A percentile compares a stretch with the other conserved stretches of the same genome.
phyloP scores from a whole-genome alignment of 2,113 vertebrate genomes.

The Geococcyx californianus region DNA sequence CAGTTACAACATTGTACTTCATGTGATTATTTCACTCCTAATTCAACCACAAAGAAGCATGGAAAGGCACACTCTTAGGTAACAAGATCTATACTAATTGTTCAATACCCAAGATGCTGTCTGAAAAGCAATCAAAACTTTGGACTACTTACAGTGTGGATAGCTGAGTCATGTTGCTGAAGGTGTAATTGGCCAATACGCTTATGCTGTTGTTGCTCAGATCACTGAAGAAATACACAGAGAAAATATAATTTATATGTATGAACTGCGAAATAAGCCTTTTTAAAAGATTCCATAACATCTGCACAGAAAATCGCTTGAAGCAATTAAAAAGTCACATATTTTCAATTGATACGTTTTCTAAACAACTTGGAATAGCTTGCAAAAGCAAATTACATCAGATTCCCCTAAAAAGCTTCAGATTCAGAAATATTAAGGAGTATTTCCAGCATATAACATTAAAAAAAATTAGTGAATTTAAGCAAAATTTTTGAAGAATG shows the following conservation, averaged over 20 bases:
- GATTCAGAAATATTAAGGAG: not conserved
- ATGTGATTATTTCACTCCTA: not conserved
- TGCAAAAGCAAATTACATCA: not conserved
- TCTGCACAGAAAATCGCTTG: not conserved
- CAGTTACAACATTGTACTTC: not conserved
- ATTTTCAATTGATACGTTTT: not conserved
- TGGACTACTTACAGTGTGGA: constrained; percentile 81
- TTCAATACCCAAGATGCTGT: not conserved
- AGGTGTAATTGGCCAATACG: constrained; percentile 85
- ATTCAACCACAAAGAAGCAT: not conserved
- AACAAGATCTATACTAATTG: not conserved
- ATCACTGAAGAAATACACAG: constrained; percentile 79
- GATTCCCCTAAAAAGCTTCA: not conserved
- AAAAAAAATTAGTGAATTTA: not conserved
- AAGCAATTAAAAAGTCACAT: not conserved
- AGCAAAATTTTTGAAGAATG: not conserved
- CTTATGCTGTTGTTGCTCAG: constrained; percentile 99
- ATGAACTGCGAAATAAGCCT: not conserved
- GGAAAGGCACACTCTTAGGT: not conserved
- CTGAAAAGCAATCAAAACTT: not conserved
- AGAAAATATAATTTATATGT: not conserved
- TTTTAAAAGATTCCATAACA: not conserved
- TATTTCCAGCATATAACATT: not conserved
- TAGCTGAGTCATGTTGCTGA: constrained; percentile 96
- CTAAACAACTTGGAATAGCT: not conserved